A percentile compares a stretch with the other conserved stretches of the same genome.
These are phyloP conservation scores for Orchestes rusci DNA, from an alignment of 2,888 invertebrate genomes.

Conservation along the genomic window DNA sequence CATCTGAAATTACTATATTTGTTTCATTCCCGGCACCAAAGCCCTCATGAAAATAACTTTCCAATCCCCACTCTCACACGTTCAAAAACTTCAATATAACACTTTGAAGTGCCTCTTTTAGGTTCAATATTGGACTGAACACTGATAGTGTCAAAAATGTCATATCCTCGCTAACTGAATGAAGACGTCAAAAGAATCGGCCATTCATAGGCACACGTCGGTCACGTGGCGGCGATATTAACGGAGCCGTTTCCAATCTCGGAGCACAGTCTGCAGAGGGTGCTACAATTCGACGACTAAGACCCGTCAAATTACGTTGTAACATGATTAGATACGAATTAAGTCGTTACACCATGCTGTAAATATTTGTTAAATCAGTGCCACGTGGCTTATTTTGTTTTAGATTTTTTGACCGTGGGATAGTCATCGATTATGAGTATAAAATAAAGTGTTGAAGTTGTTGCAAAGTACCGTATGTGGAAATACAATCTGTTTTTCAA, in stretches of 20 bases:
- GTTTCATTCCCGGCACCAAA: too few species aligned
- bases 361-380: constrained; percentile 31
- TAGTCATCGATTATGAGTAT: background rate
- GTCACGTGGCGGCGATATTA: constrained; percentile 39
- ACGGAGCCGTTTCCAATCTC: constrained; percentile 35
- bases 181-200: constrained; percentile 32
- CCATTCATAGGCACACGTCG: constrained; percentile 28
- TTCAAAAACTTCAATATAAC: too few species aligned
- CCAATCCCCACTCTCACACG: too few species aligned
- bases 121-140: constrained; percentile 13
- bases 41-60: too few species aligned
- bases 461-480: background rate
- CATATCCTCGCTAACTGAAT: constrained; percentile 34
- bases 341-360: constrained; percentile 29
- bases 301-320: constrained; percentile 36
- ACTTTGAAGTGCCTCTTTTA: too few species aligned
- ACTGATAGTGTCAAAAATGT: constrained; percentile 38
- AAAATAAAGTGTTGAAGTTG: background rate
- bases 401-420: constrained; percentile 19
- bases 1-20: too few species aligned
- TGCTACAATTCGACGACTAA: constrained; percentile 25
- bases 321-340: constrained; percentile 33
- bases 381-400: constrained; percentile 31
- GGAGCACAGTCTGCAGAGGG: constrained; percentile 15
- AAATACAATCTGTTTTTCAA: constrained; percentile 1